Evolutionary conservation across 2,113 vertebrate species (phyloP).

Genomic region (Notarius quadriscutis): DNA sequence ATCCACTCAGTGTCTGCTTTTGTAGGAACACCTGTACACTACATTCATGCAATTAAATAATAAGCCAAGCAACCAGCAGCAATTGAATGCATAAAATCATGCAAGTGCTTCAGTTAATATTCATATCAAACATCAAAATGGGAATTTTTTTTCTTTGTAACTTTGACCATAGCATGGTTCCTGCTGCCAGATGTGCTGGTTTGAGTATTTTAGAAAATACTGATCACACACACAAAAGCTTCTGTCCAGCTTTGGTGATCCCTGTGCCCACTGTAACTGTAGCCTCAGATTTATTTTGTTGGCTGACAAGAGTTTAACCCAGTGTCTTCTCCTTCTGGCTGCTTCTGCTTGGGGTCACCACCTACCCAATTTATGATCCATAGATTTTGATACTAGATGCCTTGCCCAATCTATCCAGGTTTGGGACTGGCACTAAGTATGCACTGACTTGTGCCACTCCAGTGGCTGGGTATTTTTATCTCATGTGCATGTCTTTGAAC

Average conservation of each 20-base stretch:
- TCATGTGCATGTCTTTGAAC: no score
- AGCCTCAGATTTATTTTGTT: not conserved
- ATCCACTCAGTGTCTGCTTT: not conserved
- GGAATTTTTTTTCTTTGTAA: not conserved
- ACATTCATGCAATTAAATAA: not conserved
- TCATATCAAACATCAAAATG: not conserved
- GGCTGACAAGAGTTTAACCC: not conserved
- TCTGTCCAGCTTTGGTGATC: not conserved
- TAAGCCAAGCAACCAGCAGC: not conserved
- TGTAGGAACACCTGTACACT: not conserved
- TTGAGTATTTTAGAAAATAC: not conserved
- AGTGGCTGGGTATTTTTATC: no score
- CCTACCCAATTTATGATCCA: no score
- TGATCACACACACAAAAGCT: not conserved
- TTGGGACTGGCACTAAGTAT: no score
- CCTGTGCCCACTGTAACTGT: not conserved
- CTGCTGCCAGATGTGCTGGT: not conserved
- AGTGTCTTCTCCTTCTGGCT: not conserved
- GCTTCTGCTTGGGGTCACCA: no score
- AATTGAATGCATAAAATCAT: not conserved
- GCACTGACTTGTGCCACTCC: no score
- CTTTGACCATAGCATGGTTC: not conserved
- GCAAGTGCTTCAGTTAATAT: not conserved
- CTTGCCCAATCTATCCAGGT: no score
- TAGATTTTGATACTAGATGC: no score